phyloP scores from a whole-genome alignment of 2,113 vertebrate genomes.

The Saccopteryx bilineata region DNA sequence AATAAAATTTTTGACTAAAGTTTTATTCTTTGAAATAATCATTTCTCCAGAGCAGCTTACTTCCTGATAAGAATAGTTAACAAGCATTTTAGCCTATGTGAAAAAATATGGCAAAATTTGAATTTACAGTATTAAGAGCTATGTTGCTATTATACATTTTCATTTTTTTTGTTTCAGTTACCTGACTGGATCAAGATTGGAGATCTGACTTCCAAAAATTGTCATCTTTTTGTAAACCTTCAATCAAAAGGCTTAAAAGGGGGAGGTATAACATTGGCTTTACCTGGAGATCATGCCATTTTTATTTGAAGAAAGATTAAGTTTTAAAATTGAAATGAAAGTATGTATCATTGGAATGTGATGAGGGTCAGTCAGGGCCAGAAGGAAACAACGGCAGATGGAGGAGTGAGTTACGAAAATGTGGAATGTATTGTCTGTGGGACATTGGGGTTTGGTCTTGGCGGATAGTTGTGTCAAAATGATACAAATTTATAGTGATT shows the following conservation, averaged over 20 bases:
- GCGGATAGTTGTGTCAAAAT: neutral
- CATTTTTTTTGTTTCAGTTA: constrained; percentile 86
- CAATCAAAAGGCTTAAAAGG: constrained; percentile 95
- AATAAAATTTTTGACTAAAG: neutral
- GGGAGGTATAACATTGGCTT: constrained; percentile 91
- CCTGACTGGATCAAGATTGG: constrained; percentile 89
- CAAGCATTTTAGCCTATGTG: neutral
- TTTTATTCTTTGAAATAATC: constrained; percentile 20
- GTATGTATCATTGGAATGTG: neutral
- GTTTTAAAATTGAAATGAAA: constrained; percentile 41
- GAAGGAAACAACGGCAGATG: neutral
- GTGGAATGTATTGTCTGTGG: neutral
- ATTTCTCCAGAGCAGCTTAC: neutral
- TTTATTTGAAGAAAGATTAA: constrained; percentile 24
- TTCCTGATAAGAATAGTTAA: constrained; percentile 2
- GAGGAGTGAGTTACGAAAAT: neutral
- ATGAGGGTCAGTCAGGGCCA: neutral
- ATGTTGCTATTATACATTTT: constrained; percentile 26
- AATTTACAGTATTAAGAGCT: neutral
- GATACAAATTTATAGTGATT: neutral
- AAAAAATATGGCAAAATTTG: constrained; percentile 30
- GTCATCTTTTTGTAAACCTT: constrained; percentile 92
- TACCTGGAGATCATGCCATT: neutral
- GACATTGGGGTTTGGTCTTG: too few relatives aligned
- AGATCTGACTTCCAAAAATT: constrained; percentile 87